Conservation (phyloP, 2,113 vertebrate species). For the human (Homo sapiens) region GRCh38 chr17:1707001-1707500, state of each 20-base stretch:
- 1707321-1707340: slow-evolving; percentile 28
- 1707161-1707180: too few species aligned
- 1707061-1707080: too few species aligned
- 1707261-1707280: neutral
- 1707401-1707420: neutral
- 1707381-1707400: neutral
- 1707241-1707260: neutral
- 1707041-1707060: too few species aligned
- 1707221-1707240: neutral
- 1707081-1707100: too few species aligned
- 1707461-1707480: slow-evolving; percentile 4
- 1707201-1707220: neutral
- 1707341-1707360: neutral
- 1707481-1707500: neutral
- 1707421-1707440: neutral
- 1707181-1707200: too few species aligned
- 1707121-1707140: too few species aligned
- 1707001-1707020: too few species aligned
- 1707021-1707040: too few species aligned
- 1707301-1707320: neutral
- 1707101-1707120: too few species aligned
- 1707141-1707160: too few species aligned
- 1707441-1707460: neutral
- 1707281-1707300: neutral
- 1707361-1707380: neutral